phyloP scores from a whole-genome alignment of 2,797 vertebrate species.

The Lutjanus argentimaculatus region DNA sequence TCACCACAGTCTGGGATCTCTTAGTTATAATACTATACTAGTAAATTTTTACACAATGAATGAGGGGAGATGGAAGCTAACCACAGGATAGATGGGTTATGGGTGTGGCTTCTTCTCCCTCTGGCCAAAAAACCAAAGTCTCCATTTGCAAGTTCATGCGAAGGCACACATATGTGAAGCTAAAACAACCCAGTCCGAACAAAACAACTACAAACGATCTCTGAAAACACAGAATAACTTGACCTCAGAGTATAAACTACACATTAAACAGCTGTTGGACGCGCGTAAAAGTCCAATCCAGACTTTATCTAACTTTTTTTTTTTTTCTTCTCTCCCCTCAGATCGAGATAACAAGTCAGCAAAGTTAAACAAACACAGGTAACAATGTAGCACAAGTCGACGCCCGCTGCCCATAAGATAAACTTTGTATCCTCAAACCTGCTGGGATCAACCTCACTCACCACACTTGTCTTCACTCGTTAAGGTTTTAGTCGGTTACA shows the following conservation, averaged over 20 bases:
- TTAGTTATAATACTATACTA: not conserved
- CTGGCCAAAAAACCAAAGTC: constrained; percentile 49
- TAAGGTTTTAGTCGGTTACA: constrained; percentile 35
- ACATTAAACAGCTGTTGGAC: not conserved
- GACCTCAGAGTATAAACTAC: not conserved
- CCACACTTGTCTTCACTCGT: constrained; percentile 35
- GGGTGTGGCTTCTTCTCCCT: constrained; percentile 83
- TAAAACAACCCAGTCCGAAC: not conserved
- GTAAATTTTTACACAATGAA: constrained; percentile 19
- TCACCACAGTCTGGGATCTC: not conserved
- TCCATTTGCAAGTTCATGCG: constrained; percentile 69
- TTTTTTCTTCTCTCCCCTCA: too few relatives aligned
- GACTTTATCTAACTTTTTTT: not conserved
- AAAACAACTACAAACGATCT: not conserved
- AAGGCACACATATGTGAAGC: constrained; percentile 23
- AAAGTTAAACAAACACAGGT: too few relatives aligned
- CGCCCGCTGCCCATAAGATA: not conserved
- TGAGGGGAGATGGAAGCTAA: constrained; percentile 40
- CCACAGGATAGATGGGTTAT: constrained; percentile 46
- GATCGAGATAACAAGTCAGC: not conserved
- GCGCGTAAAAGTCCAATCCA: not conserved
- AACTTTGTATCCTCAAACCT: not conserved
- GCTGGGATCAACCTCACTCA: constrained; percentile 9
- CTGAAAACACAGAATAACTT: not conserved
- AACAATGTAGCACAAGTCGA: too few relatives aligned